Evolutionary conservation across 2,888 invertebrate species (phyloP), one percentile per base, ranked within the genome.

Genomic region (Oscheius sp.): DNA sequence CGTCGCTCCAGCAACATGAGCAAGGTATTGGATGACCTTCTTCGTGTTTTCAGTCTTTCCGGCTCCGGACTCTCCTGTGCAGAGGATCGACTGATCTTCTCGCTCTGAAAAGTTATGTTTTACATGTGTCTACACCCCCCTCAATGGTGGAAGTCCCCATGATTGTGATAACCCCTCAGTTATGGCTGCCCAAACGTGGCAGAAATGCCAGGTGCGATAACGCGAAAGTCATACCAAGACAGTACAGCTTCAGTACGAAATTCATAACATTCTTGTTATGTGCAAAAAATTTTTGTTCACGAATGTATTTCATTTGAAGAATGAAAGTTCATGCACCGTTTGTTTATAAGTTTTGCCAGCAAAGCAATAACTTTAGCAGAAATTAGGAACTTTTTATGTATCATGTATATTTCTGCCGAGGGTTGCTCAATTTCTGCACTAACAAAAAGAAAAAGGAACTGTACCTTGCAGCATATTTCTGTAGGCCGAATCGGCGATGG

Each of bases 1-100:
- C 3, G 84, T 84, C 51, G 97, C 97, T 66, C 99, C 98, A 84
- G 99, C 99, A 74, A 99, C 98, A 91, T 96, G 96, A 59, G 99
- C 99, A 90, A 99, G 92, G 92, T 99, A 99, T 92, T 99, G 99
- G 90, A 99, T 99, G 73, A 99, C 99, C 92, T 99, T 99, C 92
- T 99, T 99, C 76, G 99, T 99, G 91, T 99, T 99, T 91, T 99
- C 99, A 68, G 99, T 99, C 92, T 99, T 99, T 84, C 99, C 99
- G 85, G 99, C 99, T 86, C 99, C 99, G n/a, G 98, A 99, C 91
- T 99, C 99, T 87, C 99, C 99, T 66, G 99, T 99, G 92, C 98
- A 99, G 84, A 99, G 92, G 90, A 99, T 99, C 66, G 97, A 96
- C 92, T 99, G 99, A 92, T 99, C 98, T 92, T 99, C 99, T 76